Base-by-base conservation (phyloP, 2,797 vertebrate genomes). In the Pseudomugil tenellus region DNA sequence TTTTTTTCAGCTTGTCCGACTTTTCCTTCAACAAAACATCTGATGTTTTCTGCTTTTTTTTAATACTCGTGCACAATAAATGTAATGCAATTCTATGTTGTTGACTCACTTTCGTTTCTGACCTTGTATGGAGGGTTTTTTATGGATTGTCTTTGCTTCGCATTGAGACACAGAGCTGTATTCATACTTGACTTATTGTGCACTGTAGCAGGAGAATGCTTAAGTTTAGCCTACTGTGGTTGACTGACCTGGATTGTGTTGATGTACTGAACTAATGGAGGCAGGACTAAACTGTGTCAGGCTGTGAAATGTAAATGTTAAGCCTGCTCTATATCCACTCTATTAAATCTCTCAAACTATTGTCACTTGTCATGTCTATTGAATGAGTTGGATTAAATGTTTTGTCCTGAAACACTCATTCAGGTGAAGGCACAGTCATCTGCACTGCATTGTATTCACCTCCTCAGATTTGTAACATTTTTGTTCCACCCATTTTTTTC, bases 211-310 rank as follows among this genome's bases (percentile, higher is more conserved):
- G 69, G 55, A 77, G 52, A 76, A 74, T 58, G 63, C 62, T 65
- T 66, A 61, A 62, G 74, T 64, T 67, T 26, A 73, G 59, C 31
- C 14, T 25, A n/a, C 58, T 14, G 21, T 59, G 54, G 55, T 48
- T 35, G 48, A 75, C 74, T 70, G 77, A 70, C 72, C 77, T 39
- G 37, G 28, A 13, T 69, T 85, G 63, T 83, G 67, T 79, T 55
- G 57, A 72, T 73, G 67, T 65, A 51, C 65, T 58, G 58, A 70
- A 55, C 75, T 60, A n/a, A 77, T 63, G 4, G 55, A 28, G 6
- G 3, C 32, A 21, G 28, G 6, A 23, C 67, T 63, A 54, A 21
- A 59, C 41, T 46, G 10, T 39, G n/a, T 49, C 8, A 19, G 19
- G 70, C 62, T 13, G 16, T 58, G 16, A 41, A 2, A 29, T 68